Evolutionary conservation across 2,797 vertebrate genomes (phyloP).

Genomic region (Eulemur rubriventer): DNA sequence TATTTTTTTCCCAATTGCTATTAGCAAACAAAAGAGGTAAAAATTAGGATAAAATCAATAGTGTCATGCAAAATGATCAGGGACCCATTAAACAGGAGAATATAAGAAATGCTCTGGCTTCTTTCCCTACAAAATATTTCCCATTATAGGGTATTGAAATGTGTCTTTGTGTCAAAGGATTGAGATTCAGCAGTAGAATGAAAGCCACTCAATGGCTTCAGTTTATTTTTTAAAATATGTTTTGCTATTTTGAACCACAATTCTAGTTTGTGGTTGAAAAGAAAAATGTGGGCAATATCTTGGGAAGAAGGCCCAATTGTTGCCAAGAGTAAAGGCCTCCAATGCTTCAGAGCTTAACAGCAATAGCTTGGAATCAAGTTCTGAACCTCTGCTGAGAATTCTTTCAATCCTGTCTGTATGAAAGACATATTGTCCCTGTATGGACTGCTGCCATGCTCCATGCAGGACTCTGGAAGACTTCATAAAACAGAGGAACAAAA

Average conservation of each 20-base stretch:
- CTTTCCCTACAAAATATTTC: neutral
- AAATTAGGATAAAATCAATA: neutral
- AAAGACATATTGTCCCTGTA: conserved; percentile 41
- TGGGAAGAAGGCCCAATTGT: neutral
- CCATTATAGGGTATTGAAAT: neutral
- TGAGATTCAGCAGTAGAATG: neutral
- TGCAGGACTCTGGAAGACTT: neutral
- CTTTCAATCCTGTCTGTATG: conserved; percentile 16
- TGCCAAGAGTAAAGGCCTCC: neutral
- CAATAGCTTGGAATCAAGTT: neutral
- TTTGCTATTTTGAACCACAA: conserved; percentile 57
- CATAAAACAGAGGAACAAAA: conserved; percentile 71
- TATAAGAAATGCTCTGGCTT: neutral
- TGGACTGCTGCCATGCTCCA: conserved; percentile 37
- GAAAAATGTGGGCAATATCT: conserved; percentile 47
- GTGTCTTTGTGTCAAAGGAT: neutral
- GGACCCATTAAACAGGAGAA: neutral
- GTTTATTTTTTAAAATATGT: neutral
- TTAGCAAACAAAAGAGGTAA: neutral
- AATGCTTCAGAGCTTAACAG: neutral
- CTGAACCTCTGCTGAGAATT: conserved; percentile 42
- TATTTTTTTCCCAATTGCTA: neutral
- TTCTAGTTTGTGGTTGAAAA: conserved; percentile 45
- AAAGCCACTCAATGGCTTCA: neutral
- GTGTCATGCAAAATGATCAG: neutral